phyloP scores from a whole-genome alignment of 2,797 vertebrate genomes.

The Lateolabrax maculatus region DNA sequence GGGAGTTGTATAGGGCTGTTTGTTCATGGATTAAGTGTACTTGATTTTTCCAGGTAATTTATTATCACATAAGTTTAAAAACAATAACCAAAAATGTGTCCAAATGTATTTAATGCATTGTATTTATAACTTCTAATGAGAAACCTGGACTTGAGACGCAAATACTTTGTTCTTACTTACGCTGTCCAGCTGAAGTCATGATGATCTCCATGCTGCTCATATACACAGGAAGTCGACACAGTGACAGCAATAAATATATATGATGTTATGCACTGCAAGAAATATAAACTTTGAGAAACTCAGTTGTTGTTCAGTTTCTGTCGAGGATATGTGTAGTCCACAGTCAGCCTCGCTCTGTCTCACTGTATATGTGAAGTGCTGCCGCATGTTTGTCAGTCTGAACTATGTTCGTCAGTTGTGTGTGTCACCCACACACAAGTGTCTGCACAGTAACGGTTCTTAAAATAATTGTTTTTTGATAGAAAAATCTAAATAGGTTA shows the following conservation, averaged over 20 bases:
- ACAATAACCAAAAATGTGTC: neutral
- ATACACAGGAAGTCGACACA: neutral
- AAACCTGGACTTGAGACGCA: neutral
- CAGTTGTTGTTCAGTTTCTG: neutral
- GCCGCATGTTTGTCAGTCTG: slow-evolving; percentile 14
- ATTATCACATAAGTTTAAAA: neutral
- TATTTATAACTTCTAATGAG: neutral
- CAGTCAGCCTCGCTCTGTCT: slow-evolving; percentile 1
- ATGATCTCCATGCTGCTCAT: neutral
- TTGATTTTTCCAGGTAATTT: neutral
- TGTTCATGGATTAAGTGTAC: neutral
- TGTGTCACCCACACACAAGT: slow-evolving; percentile 30
- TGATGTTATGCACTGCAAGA: neutral
- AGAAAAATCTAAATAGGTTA: neutral
- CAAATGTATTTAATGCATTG: neutral
- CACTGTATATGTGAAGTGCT: slow-evolving; percentile 4
- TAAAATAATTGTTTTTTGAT: slow-evolving; percentile 7
- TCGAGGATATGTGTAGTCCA: neutral
- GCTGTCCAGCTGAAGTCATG: neutral
- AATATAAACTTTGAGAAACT: neutral
- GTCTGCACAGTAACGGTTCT: neutral
- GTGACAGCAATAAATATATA: neutral
- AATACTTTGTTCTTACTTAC: neutral
- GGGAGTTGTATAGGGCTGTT: neutral
- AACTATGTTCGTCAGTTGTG: slow-evolving; percentile 27